Evolutionary conservation across 1,140 invertebrate species (phyloP).

Genomic region (Thaumatotibia leucotreta): DNA sequence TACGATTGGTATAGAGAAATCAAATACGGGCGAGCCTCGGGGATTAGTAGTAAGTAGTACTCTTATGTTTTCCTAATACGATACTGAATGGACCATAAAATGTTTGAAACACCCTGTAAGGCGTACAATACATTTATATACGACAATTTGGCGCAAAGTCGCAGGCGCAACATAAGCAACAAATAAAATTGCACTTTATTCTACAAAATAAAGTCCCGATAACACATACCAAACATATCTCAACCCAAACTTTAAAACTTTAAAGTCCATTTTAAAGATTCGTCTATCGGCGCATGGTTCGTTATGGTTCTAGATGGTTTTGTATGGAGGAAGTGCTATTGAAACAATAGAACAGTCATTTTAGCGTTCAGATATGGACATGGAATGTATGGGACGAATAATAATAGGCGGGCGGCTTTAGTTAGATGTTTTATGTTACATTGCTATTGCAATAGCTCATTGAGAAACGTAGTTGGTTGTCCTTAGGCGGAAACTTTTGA

Average conservation of each 20-base stretch:
- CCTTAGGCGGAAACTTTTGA: too few relatives aligned
- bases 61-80: too few relatives aligned
- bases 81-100: too few relatives aligned
- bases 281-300: neutral
- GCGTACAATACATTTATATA: too few relatives aligned
- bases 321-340: constrained; percentile 5
- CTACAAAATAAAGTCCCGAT: neutral
- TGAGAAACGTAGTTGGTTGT: too few relatives aligned
- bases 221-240: neutral
- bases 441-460: neutral
- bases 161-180: neutral
- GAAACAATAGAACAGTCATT: constrained; percentile 13
- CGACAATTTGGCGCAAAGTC: too few relatives aligned
- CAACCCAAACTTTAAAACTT: neutral
- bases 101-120: too few relatives aligned
- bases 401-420: neutral
- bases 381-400: constrained; percentile 4
- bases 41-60: too few relatives aligned
- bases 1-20: too few relatives aligned
- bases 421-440: too few relatives aligned
- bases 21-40: too few relatives aligned
- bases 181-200: neutral
- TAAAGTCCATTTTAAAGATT: neutral
- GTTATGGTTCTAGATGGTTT: neutral
- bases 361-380: neutral